Conservation (phyloP, 2,113 vertebrate genomes). For the Phaetusa simplex region DNA sequence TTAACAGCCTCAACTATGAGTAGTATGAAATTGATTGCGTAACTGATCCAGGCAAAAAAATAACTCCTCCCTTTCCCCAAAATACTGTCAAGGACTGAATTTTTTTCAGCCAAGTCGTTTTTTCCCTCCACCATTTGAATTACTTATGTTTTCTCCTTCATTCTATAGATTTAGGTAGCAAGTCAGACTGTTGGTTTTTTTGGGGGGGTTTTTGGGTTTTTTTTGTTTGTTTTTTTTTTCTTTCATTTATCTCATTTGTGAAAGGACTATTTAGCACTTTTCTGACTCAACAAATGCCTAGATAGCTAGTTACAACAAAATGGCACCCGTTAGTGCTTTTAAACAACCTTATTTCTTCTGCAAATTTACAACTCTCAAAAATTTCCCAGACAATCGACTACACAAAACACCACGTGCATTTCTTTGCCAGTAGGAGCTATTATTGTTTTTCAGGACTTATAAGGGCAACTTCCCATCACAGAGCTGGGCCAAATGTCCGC, state of each 20-base stretch:
- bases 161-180: not conserved
- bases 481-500: too few relatives aligned
- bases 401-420: not conserved
- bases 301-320: not conserved
- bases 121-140: not conserved
- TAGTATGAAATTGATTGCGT: not conserved
- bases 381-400: not conserved
- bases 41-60: not conserved
- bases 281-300: not conserved
- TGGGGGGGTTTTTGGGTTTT: too few relatives aligned
- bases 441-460: not conserved
- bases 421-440: not conserved
- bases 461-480: not conserved
- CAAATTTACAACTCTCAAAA: not conserved
- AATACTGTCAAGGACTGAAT: not conserved
- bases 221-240: not conserved
- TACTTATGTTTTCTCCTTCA: not conserved
- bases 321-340: not conserved
- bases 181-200: too few relatives aligned
- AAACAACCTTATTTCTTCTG: not conserved
- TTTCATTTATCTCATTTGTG: not conserved
- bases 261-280: not conserved
- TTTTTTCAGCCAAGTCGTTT: not conserved
- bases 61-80: not conserved
- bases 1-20: not conserved